Evolutionary conservation across 1,140 invertebrate genomes (phyloP).

Genomic region (Drosophila funebris): DNA sequence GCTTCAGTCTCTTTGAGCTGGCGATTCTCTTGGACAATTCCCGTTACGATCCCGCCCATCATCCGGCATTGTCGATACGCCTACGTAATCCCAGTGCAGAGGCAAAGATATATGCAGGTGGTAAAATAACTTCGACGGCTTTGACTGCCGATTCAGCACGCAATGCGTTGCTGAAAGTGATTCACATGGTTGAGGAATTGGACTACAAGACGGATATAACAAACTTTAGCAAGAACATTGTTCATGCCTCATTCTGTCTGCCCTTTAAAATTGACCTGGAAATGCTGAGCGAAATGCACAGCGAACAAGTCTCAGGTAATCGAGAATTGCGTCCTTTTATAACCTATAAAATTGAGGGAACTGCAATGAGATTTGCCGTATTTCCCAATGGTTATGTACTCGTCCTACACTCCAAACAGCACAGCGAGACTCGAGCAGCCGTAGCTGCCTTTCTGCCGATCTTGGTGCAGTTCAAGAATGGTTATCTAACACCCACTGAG

Average conservation of each 20-base stretch:
- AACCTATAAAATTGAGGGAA: constrained; percentile 45
- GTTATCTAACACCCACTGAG: constrained; percentile 37
- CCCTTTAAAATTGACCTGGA: constrained; percentile 60
- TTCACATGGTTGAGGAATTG: constrained; percentile 45
- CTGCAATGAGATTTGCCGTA: constrained; percentile 44
- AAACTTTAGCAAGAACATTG: constrained; percentile 42
- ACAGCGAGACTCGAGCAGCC: constrained; percentile 48
- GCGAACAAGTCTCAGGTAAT: constrained; percentile 31
- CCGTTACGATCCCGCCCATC: constrained; percentile 46
- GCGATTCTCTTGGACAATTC: constrained; percentile 42
- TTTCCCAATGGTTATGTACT: constrained; percentile 59
- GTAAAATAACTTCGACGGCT: constrained; percentile 38
- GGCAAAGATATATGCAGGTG: constrained; percentile 41
- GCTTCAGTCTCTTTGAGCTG: constrained; percentile 53
- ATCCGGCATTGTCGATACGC: constrained; percentile 41
- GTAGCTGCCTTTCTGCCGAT: constrained; percentile 54
- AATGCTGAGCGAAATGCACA: constrained; percentile 25
- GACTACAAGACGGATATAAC: constrained; percentile 51
- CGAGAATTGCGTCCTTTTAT: constrained; percentile 41
- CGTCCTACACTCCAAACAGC: constrained; percentile 42
- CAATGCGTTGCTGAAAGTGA: constrained; percentile 36
- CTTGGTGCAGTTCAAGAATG: constrained; percentile 39
- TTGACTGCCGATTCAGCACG: constrained; percentile 39
- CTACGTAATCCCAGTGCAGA: constrained; percentile 30
- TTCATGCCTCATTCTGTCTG: constrained; percentile 58